Base-by-base conservation (phyloP, 2,113 vertebrate species). In the Rhombomys opimus region DNA sequence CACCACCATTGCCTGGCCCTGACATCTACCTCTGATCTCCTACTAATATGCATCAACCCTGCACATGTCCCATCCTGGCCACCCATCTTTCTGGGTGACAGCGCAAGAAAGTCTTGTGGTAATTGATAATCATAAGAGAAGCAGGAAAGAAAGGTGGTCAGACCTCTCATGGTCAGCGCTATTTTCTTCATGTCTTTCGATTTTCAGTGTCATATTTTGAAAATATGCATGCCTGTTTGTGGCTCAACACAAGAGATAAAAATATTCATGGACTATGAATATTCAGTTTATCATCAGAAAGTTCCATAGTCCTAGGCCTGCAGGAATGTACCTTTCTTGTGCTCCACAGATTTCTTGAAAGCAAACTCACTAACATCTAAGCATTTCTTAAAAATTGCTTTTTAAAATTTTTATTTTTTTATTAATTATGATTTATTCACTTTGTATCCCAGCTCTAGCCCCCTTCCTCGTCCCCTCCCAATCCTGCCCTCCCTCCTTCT, bases 251-350 rank as follows among this genome's bases (percentile, higher is more conserved):
- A 32, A 91, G 67, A 46, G 89, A n/a, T 32, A 77, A 91, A 70
- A 70, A 73, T n/a, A 82, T 27, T 27, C 38, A 41, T 5, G 9
- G 87, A 41, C 70, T 27, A 63, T 27, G 50, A 67, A 57, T 59
- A n/a, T 65, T 10, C 0, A 61, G 50, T 90, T 94, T 73, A 80
- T 87, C 70, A 81, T 52, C 9, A 15, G 35, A 35, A 70, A 50
- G 18, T 17, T 72, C 8, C 63, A 81, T 10, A 30, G 6, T 72
- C 72, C 41, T 57, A 41, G 27, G 70, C 61, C 75, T 22, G 75
- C 32, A 95, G 78, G 93, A 65, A 88, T 87, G 23, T 54, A 52
- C 52, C n/a, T 23, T 90, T 84, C 57, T 61, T 91, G 23, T 52
- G 54, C 30, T 61, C 59, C 4, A 20, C 3, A 18, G 52, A 27